These are phyloP conservation scores for Physocephala rufipes DNA, from an alignment of 2,888 invertebrate genomes.

Conservation along the genomic window DNA sequence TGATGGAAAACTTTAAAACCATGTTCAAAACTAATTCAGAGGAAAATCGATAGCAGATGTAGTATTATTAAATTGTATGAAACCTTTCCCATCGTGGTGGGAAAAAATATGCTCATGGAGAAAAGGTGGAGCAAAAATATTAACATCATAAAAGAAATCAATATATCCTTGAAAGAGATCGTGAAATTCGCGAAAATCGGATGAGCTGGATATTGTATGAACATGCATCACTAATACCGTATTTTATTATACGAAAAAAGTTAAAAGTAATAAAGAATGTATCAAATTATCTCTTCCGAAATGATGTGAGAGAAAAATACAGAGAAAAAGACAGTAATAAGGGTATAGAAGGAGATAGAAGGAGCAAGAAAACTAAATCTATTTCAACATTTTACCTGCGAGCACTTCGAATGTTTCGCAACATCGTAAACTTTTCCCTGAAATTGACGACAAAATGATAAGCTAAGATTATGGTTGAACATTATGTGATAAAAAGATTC, in stretches of 20 bases:
- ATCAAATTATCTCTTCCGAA: neutral
- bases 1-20: too few relatives aligned
- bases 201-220: too few relatives aligned
- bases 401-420: constrained; percentile 22
- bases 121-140: neutral
- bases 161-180: too few relatives aligned
- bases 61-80: too few relatives aligned
- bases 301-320: constrained; percentile 11
- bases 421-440: neutral
- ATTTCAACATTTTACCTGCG: constrained; percentile 13
- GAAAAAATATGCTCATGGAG: too few relatives aligned
- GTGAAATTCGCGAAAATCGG: too few relatives aligned
- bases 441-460: neutral
- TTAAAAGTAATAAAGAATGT: neutral
- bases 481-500: neutral
- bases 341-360: neutral
- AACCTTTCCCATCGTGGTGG: too few relatives aligned
- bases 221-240: too few relatives aligned
- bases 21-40: too few relatives aligned
- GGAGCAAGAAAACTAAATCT: neutral
- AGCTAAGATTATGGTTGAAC: neutral
- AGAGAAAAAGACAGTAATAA: neutral
- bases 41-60: too few relatives aligned
- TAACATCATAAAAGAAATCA: neutral
- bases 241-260: too few relatives aligned